Evolutionary conservation across 2,888 invertebrate species (phyloP).

Genomic region (Agrochola lota): DNA sequence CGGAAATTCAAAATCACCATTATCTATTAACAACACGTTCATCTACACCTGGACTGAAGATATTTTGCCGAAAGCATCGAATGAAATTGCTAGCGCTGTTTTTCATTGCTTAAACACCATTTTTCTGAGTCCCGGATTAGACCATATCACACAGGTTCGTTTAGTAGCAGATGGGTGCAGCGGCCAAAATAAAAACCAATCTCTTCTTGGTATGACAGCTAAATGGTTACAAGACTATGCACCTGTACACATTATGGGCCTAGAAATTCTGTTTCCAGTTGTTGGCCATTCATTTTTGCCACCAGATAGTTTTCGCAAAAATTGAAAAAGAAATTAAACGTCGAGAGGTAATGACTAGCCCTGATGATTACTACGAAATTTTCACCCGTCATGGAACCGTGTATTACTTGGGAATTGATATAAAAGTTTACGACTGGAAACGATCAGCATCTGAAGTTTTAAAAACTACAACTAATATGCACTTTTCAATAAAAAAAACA

Average conservation of each 20-base stretch:
- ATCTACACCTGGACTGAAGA: slow-evolving; percentile 53
- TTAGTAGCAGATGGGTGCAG: slow-evolving; percentile 31
- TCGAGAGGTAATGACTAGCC: slow-evolving; percentile 35
- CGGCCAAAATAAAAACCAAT: slow-evolving; percentile 51
- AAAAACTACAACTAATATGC: slow-evolving; percentile 46
- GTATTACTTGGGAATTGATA: slow-evolving; percentile 36
- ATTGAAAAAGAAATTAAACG: slow-evolving; percentile 53
- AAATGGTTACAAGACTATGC: slow-evolving; percentile 36
- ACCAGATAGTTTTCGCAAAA: slow-evolving; percentile 55
- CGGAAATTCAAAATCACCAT: slow-evolving; percentile 34
- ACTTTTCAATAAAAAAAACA: slow-evolving; percentile 43
- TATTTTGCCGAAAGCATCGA: slow-evolving; percentile 41
- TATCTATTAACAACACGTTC: slow-evolving; percentile 29
- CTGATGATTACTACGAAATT: slow-evolving; percentile 37
- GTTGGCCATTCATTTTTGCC: slow-evolving; percentile 42
- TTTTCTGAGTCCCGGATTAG: slow-evolving; percentile 22
- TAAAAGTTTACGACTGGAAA: slow-evolving; percentile 43
- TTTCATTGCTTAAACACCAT: slow-evolving; percentile 39
- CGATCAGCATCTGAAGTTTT: slow-evolving; percentile 34
- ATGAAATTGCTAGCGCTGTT: slow-evolving; percentile 43
- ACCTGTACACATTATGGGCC: slow-evolving; percentile 35
- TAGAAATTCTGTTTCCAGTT: slow-evolving; percentile 40
- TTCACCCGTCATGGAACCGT: slow-evolving; percentile 41
- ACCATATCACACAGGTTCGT: slow-evolving; percentile 36
- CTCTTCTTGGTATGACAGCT: slow-evolving; percentile 33